A percentile compares a stretch with the other conserved stretches of the same genome.
Conservation (phyloP, 37 sponge, comb jelly and placozoan genomes). For the Oopsacas minuta region DNA sequence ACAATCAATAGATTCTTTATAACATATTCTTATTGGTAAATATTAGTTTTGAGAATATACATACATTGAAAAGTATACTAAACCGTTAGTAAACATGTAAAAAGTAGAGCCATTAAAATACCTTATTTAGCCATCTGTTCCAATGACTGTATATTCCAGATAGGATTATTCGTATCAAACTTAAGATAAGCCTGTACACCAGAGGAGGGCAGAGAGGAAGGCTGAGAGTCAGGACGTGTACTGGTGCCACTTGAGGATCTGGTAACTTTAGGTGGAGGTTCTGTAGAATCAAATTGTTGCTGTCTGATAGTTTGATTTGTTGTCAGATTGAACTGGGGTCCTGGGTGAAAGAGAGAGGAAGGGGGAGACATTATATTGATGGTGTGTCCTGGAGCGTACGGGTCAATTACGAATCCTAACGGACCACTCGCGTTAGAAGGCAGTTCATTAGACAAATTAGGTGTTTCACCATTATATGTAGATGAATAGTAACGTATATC, state of each 20-base stretch:
- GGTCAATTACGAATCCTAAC: not conserved
- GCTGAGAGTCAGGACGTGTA: not conserved
- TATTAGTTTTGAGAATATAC: too few relatives aligned
- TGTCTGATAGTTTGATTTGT: not conserved
- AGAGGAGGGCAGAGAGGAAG: not conserved
- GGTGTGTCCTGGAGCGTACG: not conserved
- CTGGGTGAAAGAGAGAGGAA: not conserved
- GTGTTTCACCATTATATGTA: not conserved
- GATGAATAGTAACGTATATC: not conserved
- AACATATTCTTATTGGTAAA: too few relatives aligned
- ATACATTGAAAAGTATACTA: too few relatives aligned
- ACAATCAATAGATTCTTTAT: too few relatives aligned
- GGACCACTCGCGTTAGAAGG: not conserved
- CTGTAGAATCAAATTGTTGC: not conserved
- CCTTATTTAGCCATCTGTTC: not conserved
- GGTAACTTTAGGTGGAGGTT: not conserved
- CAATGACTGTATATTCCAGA: not conserved
- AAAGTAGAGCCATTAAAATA: too few relatives aligned
- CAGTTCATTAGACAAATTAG: not conserved
- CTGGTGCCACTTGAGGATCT: not conserved
- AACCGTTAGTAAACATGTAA: too few relatives aligned
- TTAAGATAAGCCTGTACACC: not conserved
- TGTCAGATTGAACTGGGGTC: not conserved
- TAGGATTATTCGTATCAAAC: not conserved
- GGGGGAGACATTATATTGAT: not conserved